phyloP scores from a whole-genome alignment of 2,797 vertebrate genomes.

The Threskiornis aethiopicus region DNA sequence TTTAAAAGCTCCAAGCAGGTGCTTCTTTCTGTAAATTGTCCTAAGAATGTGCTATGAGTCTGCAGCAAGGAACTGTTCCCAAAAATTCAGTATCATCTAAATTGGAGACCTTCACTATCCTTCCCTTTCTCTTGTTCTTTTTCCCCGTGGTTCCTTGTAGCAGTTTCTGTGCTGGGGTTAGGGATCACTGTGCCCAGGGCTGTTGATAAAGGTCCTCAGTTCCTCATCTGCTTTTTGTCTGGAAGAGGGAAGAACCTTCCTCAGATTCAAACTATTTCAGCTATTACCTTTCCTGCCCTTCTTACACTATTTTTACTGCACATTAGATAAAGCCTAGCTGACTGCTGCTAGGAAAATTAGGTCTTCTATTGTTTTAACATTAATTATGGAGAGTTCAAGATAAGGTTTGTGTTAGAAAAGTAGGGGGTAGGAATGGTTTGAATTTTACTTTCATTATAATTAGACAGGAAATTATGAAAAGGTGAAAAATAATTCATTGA shows the following conservation, averaged over 20 bases:
- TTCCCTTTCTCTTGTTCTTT: neutral
- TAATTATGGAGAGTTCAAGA: slow-evolving; percentile 52
- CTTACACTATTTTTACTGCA: neutral
- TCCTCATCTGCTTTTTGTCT: neutral
- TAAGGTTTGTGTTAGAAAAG: slow-evolving; percentile 33
- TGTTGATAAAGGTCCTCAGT: neutral
- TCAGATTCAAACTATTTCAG: neutral
- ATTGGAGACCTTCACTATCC: neutral
- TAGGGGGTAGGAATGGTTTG: neutral
- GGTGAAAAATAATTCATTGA: slow-evolving; percentile 20
- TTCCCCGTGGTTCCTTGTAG: rapidly evolving
- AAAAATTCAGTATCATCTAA: neutral
- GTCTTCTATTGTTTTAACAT: slow-evolving; percentile 54
- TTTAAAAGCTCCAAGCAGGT: neutral
- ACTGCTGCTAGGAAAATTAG: slow-evolving; percentile 43
- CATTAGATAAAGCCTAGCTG: neutral
- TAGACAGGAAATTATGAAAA: slow-evolving; percentile 44
- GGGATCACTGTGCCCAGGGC: neutral
- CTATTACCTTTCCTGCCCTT: neutral
- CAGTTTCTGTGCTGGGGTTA: neutral
- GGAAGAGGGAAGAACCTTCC: neutral
- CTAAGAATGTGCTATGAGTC: neutral
- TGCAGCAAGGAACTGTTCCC: neutral
- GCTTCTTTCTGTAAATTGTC: neutral
- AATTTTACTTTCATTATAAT: slow-evolving; percentile 46